Conservation (phyloP, 1,140 invertebrate species). For the Trachymyrmex septentrionalis region DNA sequence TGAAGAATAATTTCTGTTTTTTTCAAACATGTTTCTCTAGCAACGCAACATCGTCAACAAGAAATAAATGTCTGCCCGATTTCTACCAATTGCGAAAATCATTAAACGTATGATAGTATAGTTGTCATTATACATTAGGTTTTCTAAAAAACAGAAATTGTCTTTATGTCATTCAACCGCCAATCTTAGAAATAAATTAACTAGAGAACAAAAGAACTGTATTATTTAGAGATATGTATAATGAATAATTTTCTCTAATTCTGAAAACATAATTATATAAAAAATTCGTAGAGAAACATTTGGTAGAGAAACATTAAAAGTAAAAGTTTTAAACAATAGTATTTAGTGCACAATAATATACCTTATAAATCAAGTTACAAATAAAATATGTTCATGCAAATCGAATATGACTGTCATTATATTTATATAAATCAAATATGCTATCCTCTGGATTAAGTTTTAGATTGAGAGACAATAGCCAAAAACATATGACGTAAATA, state of each 20-base stretch:
- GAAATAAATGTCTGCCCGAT: background rate
- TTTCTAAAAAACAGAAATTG: background rate
- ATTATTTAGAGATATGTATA: background rate
- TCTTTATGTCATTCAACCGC: background rate
- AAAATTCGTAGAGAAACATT: background rate
- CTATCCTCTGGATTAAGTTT: too few relatives aligned
- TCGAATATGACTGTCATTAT: too few relatives aligned
- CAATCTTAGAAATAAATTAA: background rate
- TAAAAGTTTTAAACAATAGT: background rate
- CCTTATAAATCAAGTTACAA: background rate
- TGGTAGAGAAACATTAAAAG: background rate
- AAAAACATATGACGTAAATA: too few relatives aligned
- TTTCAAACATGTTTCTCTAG: background rate
- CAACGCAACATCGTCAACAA: background rate
- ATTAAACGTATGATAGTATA: background rate
- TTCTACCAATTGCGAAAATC: background rate
- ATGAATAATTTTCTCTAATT: conserved; percentile 4
- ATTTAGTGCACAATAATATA: background rate
- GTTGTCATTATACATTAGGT: background rate
- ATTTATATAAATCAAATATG: too few relatives aligned
- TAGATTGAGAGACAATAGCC: too few relatives aligned
- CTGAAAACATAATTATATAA: background rate
- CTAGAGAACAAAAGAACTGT: background rate
- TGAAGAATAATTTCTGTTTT: background rate
- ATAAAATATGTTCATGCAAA: too few relatives aligned